A percentile compares a stretch with the other conserved stretches of the same genome.
Conservation (phyloP, 2,888 invertebrate genomes). For the Cantharis flavilabris region DNA sequence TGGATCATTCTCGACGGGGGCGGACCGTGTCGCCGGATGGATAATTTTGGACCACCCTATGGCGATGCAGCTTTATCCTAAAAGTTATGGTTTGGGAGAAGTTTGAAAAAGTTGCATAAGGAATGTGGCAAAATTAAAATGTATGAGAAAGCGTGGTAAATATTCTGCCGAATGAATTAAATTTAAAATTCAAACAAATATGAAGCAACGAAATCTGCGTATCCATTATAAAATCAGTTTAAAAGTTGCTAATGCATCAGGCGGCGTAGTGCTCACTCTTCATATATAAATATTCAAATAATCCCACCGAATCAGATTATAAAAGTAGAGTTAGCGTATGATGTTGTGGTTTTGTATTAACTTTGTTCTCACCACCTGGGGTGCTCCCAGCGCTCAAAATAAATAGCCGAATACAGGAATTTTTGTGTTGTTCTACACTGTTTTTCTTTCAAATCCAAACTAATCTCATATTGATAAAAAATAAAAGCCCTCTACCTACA, state of each 20-base stretch:
- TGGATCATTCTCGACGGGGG: too few species aligned
- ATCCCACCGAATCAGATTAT: constrained; percentile 55
- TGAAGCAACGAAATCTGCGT: constrained; percentile 34
- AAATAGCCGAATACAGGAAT: constrained; percentile 31
- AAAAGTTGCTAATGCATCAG: constrained; percentile 53
- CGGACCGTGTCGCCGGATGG: background rate
- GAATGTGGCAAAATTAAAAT: background rate
- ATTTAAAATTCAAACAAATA: constrained; percentile 35
- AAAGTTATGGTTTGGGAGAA: background rate
- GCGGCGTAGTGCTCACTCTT: constrained; percentile 49
- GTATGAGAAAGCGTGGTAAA: background rate
- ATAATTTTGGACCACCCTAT: background rate
- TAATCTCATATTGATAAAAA: constrained; percentile 2
- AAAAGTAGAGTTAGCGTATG: constrained; percentile 54
- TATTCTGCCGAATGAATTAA: background rate
- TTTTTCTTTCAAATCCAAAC: constrained; percentile 37
- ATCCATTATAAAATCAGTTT: constrained; percentile 50
- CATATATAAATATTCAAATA: constrained; percentile 57
- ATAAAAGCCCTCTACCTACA: background rate
- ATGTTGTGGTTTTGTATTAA: constrained; percentile 56
- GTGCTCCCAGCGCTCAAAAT: constrained; percentile 29
- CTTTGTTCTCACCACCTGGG: constrained; percentile 38
- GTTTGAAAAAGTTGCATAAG: background rate
- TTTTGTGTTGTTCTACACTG: constrained; percentile 30
- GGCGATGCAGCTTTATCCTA: background rate